These are phyloP conservation scores for Raja brachyura DNA, from an alignment of 2,113 vertebrate species.

Conservation along the genomic window DNA sequence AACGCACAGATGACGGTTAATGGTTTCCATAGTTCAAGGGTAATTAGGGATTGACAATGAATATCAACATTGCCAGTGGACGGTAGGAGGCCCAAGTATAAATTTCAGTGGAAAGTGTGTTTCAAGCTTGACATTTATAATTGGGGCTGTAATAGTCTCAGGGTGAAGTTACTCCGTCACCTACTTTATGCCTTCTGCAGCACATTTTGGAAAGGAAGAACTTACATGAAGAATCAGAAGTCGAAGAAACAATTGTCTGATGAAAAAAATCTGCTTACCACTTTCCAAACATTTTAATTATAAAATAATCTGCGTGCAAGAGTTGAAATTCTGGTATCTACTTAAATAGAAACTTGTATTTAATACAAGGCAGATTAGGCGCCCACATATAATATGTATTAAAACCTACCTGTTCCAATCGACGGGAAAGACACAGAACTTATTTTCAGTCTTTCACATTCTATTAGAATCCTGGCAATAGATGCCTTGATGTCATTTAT, in stretches of 20 bases:
- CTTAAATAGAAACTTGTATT: too few relatives aligned
- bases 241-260: too few relatives aligned
- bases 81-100: neutral
- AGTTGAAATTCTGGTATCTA: too few relatives aligned
- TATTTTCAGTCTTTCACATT: conserved; percentile 47
- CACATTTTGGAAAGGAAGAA: neutral
- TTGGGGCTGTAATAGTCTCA: neutral
- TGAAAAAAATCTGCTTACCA: too few relatives aligned
- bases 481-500: conserved; percentile 44
- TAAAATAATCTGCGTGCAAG: too few relatives aligned
- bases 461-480: conserved; percentile 45
- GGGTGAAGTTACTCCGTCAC: neutral
- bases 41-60: too few relatives aligned
- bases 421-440: conserved; percentile 51
- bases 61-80: too few relatives aligned
- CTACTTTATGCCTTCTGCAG: neutral
- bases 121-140: neutral
- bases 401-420: conserved; percentile 49
- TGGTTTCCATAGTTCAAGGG: too few relatives aligned
- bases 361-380: neutral
- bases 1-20: too few relatives aligned
- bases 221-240: too few relatives aligned
- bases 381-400: neutral
- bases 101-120: neutral
- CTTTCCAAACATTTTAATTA: too few relatives aligned